Conservation (phyloP, 2,113 vertebrate genomes). For the Harpagus bidentatus region DNA sequence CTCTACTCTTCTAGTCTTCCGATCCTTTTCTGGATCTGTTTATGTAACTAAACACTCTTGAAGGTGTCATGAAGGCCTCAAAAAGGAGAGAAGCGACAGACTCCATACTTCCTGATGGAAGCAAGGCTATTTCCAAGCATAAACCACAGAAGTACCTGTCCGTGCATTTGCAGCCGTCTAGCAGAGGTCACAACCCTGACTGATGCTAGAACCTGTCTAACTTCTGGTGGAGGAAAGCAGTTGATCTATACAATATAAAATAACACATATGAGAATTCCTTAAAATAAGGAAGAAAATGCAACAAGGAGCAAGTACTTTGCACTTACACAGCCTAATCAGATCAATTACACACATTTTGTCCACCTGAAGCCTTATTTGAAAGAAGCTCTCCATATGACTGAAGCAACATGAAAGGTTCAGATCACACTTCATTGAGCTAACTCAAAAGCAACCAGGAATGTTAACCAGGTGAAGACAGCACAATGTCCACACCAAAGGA, state of each 20-base stretch:
- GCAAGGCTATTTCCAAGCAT: not conserved
- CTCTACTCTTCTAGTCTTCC: not conserved
- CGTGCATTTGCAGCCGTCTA: not conserved
- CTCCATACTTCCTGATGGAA: not conserved
- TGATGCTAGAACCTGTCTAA: not conserved
- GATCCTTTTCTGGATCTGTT: not conserved
- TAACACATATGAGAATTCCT: not conserved
- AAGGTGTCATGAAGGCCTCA: not conserved
- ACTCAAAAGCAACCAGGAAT: not conserved
- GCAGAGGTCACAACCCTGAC: not conserved
- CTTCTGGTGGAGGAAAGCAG: not conserved
- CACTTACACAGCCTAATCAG: not conserved
- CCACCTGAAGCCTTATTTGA: not conserved
- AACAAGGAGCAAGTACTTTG: not conserved
- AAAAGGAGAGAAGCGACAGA: not conserved
- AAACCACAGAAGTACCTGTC: not conserved
- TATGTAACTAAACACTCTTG: not conserved
- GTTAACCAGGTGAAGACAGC: not conserved
- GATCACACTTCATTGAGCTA: not conserved
- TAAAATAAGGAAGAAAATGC: not conserved
- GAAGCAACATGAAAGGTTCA: not conserved
- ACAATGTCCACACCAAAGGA: not conserved
- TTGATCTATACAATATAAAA: not conserved
- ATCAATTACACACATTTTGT: not conserved
- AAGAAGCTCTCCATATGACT: not conserved